phyloP scores from a whole-genome alignment of 2,113 vertebrate genomes.

The Ictidomys tridecemlineatus region DNA sequence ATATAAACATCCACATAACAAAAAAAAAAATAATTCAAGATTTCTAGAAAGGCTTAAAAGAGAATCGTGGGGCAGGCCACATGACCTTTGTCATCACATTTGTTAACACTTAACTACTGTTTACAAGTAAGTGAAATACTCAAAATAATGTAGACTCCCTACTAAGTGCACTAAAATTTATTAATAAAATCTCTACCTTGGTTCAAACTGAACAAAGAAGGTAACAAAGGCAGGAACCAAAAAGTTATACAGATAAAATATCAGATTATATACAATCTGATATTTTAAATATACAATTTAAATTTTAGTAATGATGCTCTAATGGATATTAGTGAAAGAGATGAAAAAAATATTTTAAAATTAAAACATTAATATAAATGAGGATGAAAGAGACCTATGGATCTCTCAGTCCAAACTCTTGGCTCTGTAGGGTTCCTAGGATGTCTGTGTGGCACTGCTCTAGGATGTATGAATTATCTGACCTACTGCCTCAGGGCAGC shows the following conservation, averaged over 20 bases:
- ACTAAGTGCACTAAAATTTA: constrained; percentile 17
- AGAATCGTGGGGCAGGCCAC: not conserved
- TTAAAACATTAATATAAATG: not conserved
- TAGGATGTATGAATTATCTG: not conserved
- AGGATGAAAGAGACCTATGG: not conserved
- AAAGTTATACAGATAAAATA: not conserved
- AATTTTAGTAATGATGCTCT: not conserved
- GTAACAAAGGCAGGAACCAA: not conserved
- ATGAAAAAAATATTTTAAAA: not conserved
- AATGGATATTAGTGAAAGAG: not conserved
- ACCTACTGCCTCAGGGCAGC: not conserved
- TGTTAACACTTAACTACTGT: not conserved
- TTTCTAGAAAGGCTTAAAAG: not conserved
- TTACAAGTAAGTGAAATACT: not conserved
- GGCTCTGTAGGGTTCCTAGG: not conserved
- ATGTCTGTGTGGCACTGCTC: no score
- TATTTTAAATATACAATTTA: not conserved
- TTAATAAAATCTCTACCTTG: constrained; percentile 13
- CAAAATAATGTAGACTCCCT: not conserved
- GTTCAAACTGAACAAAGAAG: constrained; percentile 15
- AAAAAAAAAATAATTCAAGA: not conserved
- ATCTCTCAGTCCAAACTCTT: not conserved
- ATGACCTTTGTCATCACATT: not conserved
- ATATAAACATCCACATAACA: not conserved
- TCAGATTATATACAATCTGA: not conserved